Evolutionary conservation across 2,113 vertebrate species (phyloP), one percentile per base, ranked within the genome.

Genomic region (sheep (Ovis aries)): DNA sequence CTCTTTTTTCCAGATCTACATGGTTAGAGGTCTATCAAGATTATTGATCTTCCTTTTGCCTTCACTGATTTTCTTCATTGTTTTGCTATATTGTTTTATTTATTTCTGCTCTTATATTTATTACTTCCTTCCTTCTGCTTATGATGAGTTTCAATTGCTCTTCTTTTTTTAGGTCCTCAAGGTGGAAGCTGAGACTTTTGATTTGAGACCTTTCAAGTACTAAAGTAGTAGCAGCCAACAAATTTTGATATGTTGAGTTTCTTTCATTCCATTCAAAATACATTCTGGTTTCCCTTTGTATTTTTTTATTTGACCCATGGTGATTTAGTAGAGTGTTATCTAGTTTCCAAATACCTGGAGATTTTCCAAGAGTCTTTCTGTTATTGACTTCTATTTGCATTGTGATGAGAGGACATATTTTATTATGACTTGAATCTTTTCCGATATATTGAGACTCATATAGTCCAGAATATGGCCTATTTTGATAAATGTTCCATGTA

Each of bases 371-470:
- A 90, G 90, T 87, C 43, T 83, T 95, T 96, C 57, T 97, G 84
- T 91, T 89, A 92, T 23, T 95, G 57, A 97, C 71, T 94, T 95
- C 57, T 96, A 93, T 95, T 97, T 98, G 87, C 59, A 91, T 83
- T 93, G 57, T 96, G 89, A 78, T 98, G 36, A 95, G 43, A 91
- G 27, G 53, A 93, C 60, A 50, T 91, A 55, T 94, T 96, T 95
- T 93, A 91, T 86, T 89, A 92, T 97, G 74, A 80, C 60, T 88
- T 95, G 52, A 89, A 87, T 91, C 85, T 74, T 97, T 97, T 95
- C 33, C 59, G 80, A 85, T 90, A 33, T 96, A 92, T 62, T 81
- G 87, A 92, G 52, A 74, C 16, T 97, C 86, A 43, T 23, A 92
- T 74, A 31, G 36, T 77, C 86, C 91, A 97, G 67, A 95, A 95